Evolutionary conservation across 92 coral and sea anemone genomes (phyloP), one percentile per base, ranked within the genome.

Genomic region (Bergia sp.): DNA sequence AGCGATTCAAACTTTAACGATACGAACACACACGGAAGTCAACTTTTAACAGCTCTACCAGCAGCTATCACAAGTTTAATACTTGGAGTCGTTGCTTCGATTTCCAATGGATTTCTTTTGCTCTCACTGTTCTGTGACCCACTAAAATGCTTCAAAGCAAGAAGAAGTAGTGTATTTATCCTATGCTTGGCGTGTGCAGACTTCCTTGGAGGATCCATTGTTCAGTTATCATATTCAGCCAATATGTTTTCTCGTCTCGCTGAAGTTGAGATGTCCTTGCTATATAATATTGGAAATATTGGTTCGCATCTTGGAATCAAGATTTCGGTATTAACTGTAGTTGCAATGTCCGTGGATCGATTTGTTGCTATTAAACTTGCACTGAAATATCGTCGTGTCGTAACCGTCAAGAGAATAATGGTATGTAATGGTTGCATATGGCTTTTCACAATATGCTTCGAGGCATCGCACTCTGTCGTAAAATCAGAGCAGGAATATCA

Each of bases 31-130:
- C 50, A 40, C n/a, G 50, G 16, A 11, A 41, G 20, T 29, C 23
- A 41, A 39, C 79, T 75, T 7, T 1, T 75, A 20, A 9, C 50
- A 75, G 85, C 81, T 12, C 69, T 88, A 29, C 38, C 84, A 42
- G 87, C 90, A 73, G 94, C 90, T 65, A 65, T 95, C 73, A 79
- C 81, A 12, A 95, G 94, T 21, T 76, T 82, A 12, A 45, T 92
- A n/a, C 83, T 93, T 84, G 94, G 96, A 4, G 45, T 73, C 3
- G 79, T 85, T 50, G 90, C 96, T 1, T 80, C 86, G 2, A n/a
- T 84, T 44, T 86, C 92, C 29, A 95, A 95, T 88, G 77, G 93
- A 55, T 65, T 95, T 38, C 96, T 95, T 53, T 90, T 95, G 18
- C 80, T 92, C 44, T 89, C 91, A 21, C 29, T 93, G 1, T 55